phyloP scores from a whole-genome alignment of 2,797 vertebrate species.

The Heteromormyrus szaboi region DNA sequence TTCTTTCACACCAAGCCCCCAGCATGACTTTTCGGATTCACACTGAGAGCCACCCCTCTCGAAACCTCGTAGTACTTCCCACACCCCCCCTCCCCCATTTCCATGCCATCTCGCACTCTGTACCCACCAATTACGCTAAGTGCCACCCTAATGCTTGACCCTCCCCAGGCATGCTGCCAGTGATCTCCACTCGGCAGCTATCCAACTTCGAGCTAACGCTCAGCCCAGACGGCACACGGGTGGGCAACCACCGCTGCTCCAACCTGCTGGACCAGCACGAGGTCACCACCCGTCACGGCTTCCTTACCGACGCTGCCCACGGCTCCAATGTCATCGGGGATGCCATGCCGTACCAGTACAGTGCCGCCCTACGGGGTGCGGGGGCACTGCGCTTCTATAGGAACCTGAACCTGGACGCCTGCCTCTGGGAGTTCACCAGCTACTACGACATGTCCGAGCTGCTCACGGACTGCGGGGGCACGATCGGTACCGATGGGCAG shows the following conservation, averaged over 20 bases:
- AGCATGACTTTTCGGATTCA: slow-evolving; percentile 9
- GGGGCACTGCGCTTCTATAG: slow-evolving; percentile 78
- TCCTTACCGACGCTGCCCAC: slow-evolving; percentile 68
- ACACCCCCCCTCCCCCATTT: background rate
- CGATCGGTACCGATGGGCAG: slow-evolving; percentile 87
- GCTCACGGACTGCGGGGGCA: slow-evolving; percentile 83
- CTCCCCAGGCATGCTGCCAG: slow-evolving; percentile 79
- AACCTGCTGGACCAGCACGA: slow-evolving; percentile 80
- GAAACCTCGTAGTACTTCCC: background rate
- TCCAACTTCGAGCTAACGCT: slow-evolving; percentile 87
- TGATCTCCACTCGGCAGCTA: slow-evolving; percentile 81
- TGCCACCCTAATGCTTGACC: background rate
- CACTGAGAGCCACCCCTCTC: background rate
- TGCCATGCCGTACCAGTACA: slow-evolving; percentile 76
- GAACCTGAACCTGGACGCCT: slow-evolving; percentile 85
- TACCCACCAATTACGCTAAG: background rate
- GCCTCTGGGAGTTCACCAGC: slow-evolving; percentile 86
- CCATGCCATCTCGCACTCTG: background rate
- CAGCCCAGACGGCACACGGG: slow-evolving; percentile 81
- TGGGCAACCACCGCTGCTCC: slow-evolving; percentile 87
- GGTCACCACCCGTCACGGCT: slow-evolving; percentile 80
- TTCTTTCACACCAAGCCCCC: background rate
- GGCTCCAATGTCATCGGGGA: slow-evolving; percentile 69
- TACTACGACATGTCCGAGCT: slow-evolving; percentile 93
- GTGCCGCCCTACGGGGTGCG: slow-evolving; percentile 62